Percentiles rank a stretch among this genome's conserved stretches.
Evolutionary conservation across 2,797 vertebrate genomes (phyloP).

Genomic region (Syngnathus acus): DNA sequence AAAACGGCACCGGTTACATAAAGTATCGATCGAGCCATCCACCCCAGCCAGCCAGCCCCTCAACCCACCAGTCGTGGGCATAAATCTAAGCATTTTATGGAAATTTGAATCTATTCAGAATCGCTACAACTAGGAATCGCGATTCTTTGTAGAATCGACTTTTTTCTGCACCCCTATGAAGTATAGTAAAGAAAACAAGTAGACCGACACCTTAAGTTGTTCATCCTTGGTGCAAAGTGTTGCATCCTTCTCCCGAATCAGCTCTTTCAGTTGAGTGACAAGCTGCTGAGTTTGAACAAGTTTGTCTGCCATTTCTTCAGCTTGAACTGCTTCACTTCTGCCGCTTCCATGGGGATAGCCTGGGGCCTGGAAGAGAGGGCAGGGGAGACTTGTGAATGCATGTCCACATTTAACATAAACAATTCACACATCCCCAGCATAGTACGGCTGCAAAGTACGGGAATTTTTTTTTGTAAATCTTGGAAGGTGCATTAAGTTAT

Average conservation of each 20-base stretch:
- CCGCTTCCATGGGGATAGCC: conserved; percentile 40
- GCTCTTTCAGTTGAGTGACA: conserved; percentile 80
- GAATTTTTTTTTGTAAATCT: no score
- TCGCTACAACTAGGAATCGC: no score
- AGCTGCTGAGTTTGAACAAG: conserved; percentile 78
- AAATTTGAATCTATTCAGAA: no score
- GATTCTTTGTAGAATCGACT: no score
- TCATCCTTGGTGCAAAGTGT: conserved; percentile 74
- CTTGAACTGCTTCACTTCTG: conserved; percentile 22
- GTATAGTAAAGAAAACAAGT: neutral
- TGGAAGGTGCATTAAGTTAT: no score
- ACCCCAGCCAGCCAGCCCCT: no score
- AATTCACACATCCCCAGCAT: neutral
- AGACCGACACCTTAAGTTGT: conserved; percentile 73
- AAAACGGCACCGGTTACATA: no score
- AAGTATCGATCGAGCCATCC: no score
- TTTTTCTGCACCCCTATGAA: no score
- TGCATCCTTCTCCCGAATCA: conserved; percentile 82
- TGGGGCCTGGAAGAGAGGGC: conserved; percentile 45
- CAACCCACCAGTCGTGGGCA: no score
- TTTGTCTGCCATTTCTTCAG: conserved; percentile 74
- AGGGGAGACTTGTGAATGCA: neutral
- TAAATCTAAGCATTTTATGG: no score
- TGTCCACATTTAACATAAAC: neutral
- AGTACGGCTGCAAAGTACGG: neutral